Base-by-base conservation (phyloP, 2,797 vertebrate genomes). In the Megalops cyprinoides region DNA sequence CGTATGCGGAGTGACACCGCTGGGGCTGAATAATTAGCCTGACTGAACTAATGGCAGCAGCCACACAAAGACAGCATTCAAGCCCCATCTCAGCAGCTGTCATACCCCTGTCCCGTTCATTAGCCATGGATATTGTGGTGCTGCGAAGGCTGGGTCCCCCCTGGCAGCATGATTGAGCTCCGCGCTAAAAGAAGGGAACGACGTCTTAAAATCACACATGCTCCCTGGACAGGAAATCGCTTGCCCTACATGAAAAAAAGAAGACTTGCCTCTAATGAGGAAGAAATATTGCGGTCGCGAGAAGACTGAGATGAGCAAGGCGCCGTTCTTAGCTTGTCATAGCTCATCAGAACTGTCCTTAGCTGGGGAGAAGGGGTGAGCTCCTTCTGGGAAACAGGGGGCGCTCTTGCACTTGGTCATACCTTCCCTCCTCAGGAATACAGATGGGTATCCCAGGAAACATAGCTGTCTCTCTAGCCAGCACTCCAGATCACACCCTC, bases 21-120 rank as follows among this genome's bases (percentile, higher is more conserved):
- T 56, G 65, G 79, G 83, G 78, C 76, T 81, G 74, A 81, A 82
- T 83, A 83, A 85, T 87, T 83, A 85, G 82, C 81, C 76, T 1
- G 12, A 46, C 80, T 78, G 81, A 82, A 78, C 81, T 82, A 84
- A 84, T 79, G 60, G 85, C 51, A 44, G 49, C 73, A 34, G 48
- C 39, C 55, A 69, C 76, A 86, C 82, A 84, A 76, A 81, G 81
- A 44, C 75, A 34, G 79, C 77, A 82, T 85, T 83, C 77, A 84
- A 77, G 37, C 60, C 49, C 23, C 37, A n/a, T 65, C 58, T 51
- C 79, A 23, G 44, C 9, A 46, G 74, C 79, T 81, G 79, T 81
- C 79, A 65, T 76, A 42, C 73, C 34, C 79, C 79, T 79, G 74
- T 75, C 79, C 74, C 44, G 79, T 62, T 81, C 79, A 81, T 76